Evolutionary conservation across 2,888 invertebrate species (phyloP).

Genomic region (Ochropacha duplaris): DNA sequence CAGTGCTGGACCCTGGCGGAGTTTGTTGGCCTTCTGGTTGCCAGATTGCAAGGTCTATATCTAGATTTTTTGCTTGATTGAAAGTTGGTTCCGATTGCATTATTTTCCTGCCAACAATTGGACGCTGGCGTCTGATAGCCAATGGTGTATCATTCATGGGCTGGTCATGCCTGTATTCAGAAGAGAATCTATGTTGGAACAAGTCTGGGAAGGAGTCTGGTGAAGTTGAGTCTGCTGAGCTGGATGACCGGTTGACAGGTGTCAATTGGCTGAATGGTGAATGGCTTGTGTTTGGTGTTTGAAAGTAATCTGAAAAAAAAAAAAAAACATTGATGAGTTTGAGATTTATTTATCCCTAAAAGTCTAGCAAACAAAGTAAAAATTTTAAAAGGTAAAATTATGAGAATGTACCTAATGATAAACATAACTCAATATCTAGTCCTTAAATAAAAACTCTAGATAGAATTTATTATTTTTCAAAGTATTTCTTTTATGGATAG

Average conservation of each 20-base stretch:
- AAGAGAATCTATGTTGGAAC: background rate
- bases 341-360: no score
- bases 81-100: constrained; percentile 31
- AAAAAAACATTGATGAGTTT: background rate
- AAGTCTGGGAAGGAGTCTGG: constrained; percentile 60
- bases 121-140: constrained; percentile 37
- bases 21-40: constrained; percentile 14
- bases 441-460: no score
- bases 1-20: background rate
- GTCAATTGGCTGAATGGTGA: constrained; percentile 37
- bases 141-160: constrained; percentile 29
- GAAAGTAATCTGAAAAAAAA: constrained; percentile 41
- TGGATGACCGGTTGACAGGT: constrained; percentile 55
- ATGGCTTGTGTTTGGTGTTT: constrained; percentile 16
- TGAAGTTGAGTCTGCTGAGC: constrained; percentile 68
- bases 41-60: constrained; percentile 14
- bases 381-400: no score
- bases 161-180: constrained; percentile 11
- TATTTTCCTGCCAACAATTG: constrained; percentile 64
- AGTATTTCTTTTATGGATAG: no score
- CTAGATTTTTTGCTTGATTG: constrained; percentile 19
- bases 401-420: no score
- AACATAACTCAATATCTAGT: no score
- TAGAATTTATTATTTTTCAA: no score
- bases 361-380: no score